Conservation (phyloP, 2,888 invertebrate genomes). For the Archips crataeganus region DNA sequence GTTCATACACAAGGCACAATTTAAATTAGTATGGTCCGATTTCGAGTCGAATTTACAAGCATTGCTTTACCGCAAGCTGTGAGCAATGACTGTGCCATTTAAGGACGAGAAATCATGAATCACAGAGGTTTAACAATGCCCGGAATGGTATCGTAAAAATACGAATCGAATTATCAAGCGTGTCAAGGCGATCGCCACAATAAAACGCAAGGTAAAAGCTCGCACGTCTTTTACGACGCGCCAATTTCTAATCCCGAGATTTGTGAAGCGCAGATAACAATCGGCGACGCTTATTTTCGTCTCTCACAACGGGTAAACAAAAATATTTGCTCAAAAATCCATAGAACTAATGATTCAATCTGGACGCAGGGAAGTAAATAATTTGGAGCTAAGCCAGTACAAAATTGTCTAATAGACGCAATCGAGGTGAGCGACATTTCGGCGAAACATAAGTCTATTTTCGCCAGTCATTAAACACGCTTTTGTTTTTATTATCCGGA, state of each 20-base stretch:
- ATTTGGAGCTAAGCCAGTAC: slow-evolving; percentile 74
- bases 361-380: slow-evolving; percentile 60
- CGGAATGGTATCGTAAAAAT: slow-evolving; percentile 15
- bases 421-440: slow-evolving; percentile 78
- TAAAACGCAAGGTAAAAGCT: slow-evolving; percentile 42
- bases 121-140: slow-evolving; percentile 31
- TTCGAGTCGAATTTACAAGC: slow-evolving; percentile 14
- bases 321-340: slow-evolving; percentile 60
- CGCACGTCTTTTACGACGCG: slow-evolving; percentile 18
- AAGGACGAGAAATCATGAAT: slow-evolving; percentile 34
- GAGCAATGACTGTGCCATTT: slow-evolving; percentile 16
- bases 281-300: slow-evolving; percentile 30
- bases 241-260: slow-evolving; percentile 16
- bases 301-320: slow-evolving; percentile 53
- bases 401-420: slow-evolving; percentile 66
- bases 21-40: background rate
- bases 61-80: slow-evolving; percentile 10
- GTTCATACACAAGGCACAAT: background rate
- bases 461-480: slow-evolving; percentile 64
- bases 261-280: slow-evolving; percentile 26
- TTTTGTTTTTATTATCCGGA: slow-evolving; percentile 36
- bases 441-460: slow-evolving; percentile 72
- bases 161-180: slow-evolving; percentile 23
- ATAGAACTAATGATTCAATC: slow-evolving; percentile 51
- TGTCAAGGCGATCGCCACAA: slow-evolving; percentile 32